These are phyloP conservation scores for Synanthedon tipuliformis DNA, from an alignment of 2,888 invertebrate genomes.

Conservation along the genomic window DNA sequence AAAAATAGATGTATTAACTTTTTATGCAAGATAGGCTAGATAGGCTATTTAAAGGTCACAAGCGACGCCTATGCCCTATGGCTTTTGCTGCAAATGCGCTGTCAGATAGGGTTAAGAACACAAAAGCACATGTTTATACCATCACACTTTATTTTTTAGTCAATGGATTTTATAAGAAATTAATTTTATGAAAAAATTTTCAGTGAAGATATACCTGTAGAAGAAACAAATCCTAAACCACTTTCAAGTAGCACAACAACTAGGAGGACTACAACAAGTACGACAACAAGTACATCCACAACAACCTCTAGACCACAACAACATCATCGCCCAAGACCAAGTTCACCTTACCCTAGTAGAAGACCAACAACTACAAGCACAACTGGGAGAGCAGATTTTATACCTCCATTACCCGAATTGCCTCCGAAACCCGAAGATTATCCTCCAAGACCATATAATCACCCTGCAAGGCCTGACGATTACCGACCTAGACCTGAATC, in stretches of 20 bases:
- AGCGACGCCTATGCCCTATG: too few relatives aligned
- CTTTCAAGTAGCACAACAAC: neutral
- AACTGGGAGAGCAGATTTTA: neutral
- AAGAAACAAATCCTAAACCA: neutral
- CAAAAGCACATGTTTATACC: too few relatives aligned
- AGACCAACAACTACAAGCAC: neutral
- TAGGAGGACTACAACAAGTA: neutral
- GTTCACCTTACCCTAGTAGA: neutral
- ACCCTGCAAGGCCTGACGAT: slow-evolving; percentile 9
- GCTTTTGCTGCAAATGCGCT: too few relatives aligned
- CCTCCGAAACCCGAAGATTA: slow-evolving; percentile 4
- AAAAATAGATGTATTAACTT: too few relatives aligned
- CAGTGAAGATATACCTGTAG: neutral
- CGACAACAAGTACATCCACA: neutral
- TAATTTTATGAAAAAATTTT: too few relatives aligned
- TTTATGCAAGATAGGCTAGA: too few relatives aligned
- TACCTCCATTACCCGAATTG: neutral
- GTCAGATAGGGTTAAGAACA: too few relatives aligned
- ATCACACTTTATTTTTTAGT: too few relatives aligned
- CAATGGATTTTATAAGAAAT: too few relatives aligned
- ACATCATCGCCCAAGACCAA: neutral
- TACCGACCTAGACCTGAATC: slow-evolving; percentile 7
- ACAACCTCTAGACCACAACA: neutral
- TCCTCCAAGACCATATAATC: slow-evolving; percentile 16
- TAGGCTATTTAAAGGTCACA: too few relatives aligned